Conservation (phyloP, 2,797 vertebrate genomes). For the Gorsachius magnificus region DNA sequence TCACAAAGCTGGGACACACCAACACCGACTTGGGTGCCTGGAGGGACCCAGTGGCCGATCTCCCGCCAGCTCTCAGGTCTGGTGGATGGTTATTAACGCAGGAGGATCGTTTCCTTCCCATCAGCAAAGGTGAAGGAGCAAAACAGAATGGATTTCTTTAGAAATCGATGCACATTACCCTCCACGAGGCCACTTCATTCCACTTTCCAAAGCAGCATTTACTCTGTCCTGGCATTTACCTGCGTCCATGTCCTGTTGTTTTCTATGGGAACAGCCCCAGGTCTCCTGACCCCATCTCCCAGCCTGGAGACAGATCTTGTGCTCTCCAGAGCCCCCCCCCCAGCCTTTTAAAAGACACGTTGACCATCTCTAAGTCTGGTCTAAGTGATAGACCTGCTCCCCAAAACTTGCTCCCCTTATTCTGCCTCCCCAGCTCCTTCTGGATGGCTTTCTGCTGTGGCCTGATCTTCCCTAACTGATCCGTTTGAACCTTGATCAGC, state of each 20-base stretch:
- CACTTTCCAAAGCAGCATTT: not conserved
- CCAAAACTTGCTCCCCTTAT: not conserved
- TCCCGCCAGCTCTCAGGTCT: not conserved
- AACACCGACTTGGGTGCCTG: not conserved
- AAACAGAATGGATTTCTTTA: not conserved
- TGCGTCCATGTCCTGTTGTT: fast-evolving
- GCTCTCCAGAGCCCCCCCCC: not conserved
- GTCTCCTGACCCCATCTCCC: not conserved
- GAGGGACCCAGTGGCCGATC: not conserved
- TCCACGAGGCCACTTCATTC: not conserved
- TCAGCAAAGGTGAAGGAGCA: not conserved
- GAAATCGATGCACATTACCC: fast-evolving
- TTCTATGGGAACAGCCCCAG: not conserved
- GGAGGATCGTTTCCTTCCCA: not conserved
- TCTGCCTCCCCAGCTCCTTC: not conserved
- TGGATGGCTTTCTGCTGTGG: not conserved
- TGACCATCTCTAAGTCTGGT: not conserved
- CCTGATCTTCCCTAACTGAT: not conserved
- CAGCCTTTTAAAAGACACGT: not conserved
- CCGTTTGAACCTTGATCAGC: not conserved
- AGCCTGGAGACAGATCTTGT: too few species aligned
- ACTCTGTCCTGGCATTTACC: not conserved
- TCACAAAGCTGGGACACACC: not conserved
- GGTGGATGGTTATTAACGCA: not conserved
- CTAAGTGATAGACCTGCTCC: not conserved